Percentiles rank a stretch among this genome's conserved stretches.
Evolutionary conservation across 2,113 vertebrate genomes (phyloP).

Genomic region (Bubo blakistoni): DNA sequence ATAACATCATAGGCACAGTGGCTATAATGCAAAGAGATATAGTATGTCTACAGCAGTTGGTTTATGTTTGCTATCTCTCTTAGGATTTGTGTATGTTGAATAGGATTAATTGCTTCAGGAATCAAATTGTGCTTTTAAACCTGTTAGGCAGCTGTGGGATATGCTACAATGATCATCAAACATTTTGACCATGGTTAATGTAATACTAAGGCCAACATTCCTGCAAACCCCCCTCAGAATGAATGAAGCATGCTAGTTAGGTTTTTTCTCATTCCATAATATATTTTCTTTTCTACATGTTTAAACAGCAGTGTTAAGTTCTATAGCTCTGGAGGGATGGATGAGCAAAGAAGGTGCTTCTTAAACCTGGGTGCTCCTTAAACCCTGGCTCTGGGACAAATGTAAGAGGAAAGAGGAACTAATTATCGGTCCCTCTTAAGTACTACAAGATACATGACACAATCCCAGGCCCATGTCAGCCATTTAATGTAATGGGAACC

Average conservation of each 20-base stretch:
- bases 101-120: not conserved
- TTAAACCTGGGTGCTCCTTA: not conserved
- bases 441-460: not conserved
- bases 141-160: not conserved
- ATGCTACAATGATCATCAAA: not conserved
- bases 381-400: not conserved
- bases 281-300: not conserved
- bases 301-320: not conserved
- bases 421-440: not conserved
- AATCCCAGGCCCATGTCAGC: not conserved
- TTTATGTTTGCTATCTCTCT: not conserved
- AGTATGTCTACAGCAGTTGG: not conserved
- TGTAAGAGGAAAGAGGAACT: not conserved
- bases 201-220: not conserved
- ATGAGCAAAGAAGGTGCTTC: not conserved
- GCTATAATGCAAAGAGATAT: not conserved
- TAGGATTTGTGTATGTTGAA: not conserved
- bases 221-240: not conserved
- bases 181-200: accelerated
- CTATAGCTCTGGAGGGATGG: not conserved
- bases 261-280: not conserved
- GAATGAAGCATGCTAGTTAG: not conserved
- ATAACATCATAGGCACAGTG: not conserved
- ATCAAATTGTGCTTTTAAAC: not conserved
- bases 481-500: not conserved